Base-by-base conservation (phyloP, 2,113 vertebrate species). In the Strigops habroptila region DNA sequence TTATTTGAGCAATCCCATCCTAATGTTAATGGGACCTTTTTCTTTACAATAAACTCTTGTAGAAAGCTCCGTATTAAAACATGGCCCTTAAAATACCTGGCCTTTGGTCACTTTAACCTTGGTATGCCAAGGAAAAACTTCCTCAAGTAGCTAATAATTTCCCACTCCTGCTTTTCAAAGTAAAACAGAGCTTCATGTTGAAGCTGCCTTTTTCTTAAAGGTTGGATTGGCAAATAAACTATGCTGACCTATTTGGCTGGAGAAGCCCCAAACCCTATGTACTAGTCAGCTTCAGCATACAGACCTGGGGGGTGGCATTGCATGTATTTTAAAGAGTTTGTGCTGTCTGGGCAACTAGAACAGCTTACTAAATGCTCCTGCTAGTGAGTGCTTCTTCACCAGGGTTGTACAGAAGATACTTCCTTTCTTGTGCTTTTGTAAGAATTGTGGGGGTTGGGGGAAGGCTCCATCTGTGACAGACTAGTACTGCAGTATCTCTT, bases 181-280 rank as follows among this genome's bases (percentile, higher is more conserved):
- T 43, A 63, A 78, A 82, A 55, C 15, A 75, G 62, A 75, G 31
- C 24, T 88, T 90, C 10, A 8, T 52, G 55, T 77, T 77, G 68
- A 88, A 91, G 67, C 71, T 94, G 75, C 71, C 51, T 53, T 80
- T 80, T 94, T 73, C 57, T 73, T 88, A 96, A 51, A 83, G 49
- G 41, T 74, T 93, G 59, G 49, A 82, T 93, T 95, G 91, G 79
- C 87, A 86, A 67, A 63, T 70, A 67, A 91, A 93, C 65, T 91
- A 9, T 49, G 82, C 60, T 63, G 84, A 92, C 55, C 78, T 13
- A 27, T 84, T 67, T 86, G 79, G 67, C 63, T 79, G 55, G 82
- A 87, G 79, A 78, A 75, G 46, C 41, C 60, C 31, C 17, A 67
- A 88, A 18, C 31, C 3, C 3, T 62, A 25, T 19, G 55, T 70